A percentile compares a stretch with the other conserved stretches of the same genome.
These are phyloP conservation scores for Hypotaenidia okinawae DNA, from an alignment of 2,797 vertebrate genomes.

Conservation along the genomic window DNA sequence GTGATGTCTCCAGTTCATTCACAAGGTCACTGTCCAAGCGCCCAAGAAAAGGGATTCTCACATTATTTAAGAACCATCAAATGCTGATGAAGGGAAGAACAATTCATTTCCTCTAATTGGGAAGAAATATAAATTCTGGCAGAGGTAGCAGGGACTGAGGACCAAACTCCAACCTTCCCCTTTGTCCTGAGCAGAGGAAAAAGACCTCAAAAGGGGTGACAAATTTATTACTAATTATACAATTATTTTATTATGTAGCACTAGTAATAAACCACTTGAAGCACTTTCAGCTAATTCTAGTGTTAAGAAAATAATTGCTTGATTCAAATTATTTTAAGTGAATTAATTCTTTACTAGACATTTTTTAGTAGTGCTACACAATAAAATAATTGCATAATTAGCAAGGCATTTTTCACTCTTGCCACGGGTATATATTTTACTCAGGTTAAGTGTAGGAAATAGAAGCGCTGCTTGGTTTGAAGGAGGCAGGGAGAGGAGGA, in stretches of 20 bases:
- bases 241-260: constrained; percentile 79
- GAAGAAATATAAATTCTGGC: constrained; percentile 30
- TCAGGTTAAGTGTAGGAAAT: constrained; percentile 57
- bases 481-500: background rate
- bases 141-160: background rate
- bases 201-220: constrained; percentile 71
- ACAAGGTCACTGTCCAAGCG: constrained; percentile 25
- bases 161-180: constrained; percentile 38
- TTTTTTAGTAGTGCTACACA: constrained; percentile 81
- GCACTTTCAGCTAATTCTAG: constrained; percentile 79
- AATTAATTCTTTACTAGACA: constrained; percentile 83
- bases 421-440: constrained; percentile 74
- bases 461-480: background rate
- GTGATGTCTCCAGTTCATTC: background rate
- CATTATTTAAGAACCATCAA: background rate
- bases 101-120: constrained; percentile 10
- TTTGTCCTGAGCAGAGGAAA: constrained; percentile 70
- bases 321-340: constrained; percentile 84
- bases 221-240: constrained; percentile 84
- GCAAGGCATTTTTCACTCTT: constrained; percentile 77
- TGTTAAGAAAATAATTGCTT: constrained; percentile 85
- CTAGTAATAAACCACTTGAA: constrained; percentile 80
- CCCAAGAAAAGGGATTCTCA: background rate
- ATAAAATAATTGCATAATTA: constrained; percentile 84
- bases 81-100: background rate